Conservation (phyloP, 1,140 invertebrate species). For the Alviniconcha marisindica region DNA sequence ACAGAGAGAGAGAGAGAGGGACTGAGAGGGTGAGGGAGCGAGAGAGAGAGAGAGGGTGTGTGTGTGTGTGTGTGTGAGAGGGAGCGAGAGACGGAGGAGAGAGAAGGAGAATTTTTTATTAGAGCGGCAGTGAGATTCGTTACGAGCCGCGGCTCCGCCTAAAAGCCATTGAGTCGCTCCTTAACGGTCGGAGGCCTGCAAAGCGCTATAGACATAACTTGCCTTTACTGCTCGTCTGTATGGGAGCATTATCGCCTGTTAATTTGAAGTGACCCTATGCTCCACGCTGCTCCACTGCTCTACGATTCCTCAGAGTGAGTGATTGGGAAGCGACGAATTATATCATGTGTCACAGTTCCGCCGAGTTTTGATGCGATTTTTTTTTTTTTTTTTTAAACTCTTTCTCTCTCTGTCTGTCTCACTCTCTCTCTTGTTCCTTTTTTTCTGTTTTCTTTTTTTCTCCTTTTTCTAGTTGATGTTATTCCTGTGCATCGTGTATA, state of each 20-base stretch:
- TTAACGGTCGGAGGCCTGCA: background rate
- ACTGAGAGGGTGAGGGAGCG: background rate
- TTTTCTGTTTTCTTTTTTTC: too few species aligned
- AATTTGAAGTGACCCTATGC: constrained; percentile 15
- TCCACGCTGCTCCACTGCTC: background rate
- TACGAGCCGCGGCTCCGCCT: constrained; percentile 9
- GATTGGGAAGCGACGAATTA: background rate
- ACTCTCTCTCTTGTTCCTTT: too few species aligned
- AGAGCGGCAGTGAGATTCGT: constrained; percentile 17
- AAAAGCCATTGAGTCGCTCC: background rate
- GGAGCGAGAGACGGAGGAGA: background rate
- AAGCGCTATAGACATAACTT: background rate
- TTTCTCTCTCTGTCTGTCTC: too few species aligned
- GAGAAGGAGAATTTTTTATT: constrained; percentile 29
- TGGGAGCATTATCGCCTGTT: constrained; percentile 9
- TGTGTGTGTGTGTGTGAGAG: background rate
- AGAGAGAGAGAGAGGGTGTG: background rate
- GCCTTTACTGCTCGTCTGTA: background rate
- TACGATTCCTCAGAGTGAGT: background rate
- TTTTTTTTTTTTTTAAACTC: too few species aligned
- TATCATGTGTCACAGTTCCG: background rate
- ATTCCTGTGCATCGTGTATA: too few species aligned
- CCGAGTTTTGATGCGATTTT: background rate
- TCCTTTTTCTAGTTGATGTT: too few species aligned
- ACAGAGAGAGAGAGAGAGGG: constrained; percentile 9